Evolutionary conservation across 2,888 invertebrate species (phyloP), one percentile per base, ranked within the genome.

Genomic region (Caenorhabditis sulstoni): DNA sequence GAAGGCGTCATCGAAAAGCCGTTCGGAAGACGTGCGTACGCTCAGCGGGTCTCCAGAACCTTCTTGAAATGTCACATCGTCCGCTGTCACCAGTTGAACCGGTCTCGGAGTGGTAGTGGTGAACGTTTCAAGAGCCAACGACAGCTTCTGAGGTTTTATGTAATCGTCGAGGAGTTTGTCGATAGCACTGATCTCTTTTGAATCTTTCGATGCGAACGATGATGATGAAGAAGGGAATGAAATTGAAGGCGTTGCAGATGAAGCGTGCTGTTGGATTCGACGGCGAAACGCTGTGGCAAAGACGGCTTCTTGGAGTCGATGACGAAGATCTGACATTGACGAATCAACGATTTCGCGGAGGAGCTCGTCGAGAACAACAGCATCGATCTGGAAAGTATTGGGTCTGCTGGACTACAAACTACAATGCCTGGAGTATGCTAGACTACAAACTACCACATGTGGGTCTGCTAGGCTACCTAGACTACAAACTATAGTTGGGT

Each of bases 231-330:
- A 12, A n/a, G n/a, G n/a, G n/a, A n/a, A n/a, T n/a, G n/a, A n/a
- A n/a, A n/a, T n/a, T n/a, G n/a, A n/a, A n/a, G n/a, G n/a, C n/a
- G n/a, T n/a, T n/a, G n/a, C n/a, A n/a, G n/a, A n/a, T n/a, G n/a
- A n/a, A 44, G 44, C 16, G 22, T 64, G 55, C 23, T 70, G 59
- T 11, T 66, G 52, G n/a, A 79, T 52, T 29, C 73, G 52, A 22
- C 73, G 29, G 5, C 79, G 55, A 39, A 79, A 79, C 12, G 79
- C 73, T 7, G 79, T 64, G 50, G 79, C 79, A 20, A 79, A 79
- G 0, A 79, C 67, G 16, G 79, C 79, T 73, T 79, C 79, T 61
- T 79, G 79, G 22, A 79, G 67, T n/a, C 67, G 67, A 50, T 65
- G 62, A 52, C 79, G 79, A 11, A 79, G 64, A 16, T 73, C 67